Percentiles rank a stretch among this genome's conserved stretches.
These are phyloP conservation scores for Dryoscopus gambensis DNA, from an alignment of 2,113 vertebrate species.

Conservation along the genomic window DNA sequence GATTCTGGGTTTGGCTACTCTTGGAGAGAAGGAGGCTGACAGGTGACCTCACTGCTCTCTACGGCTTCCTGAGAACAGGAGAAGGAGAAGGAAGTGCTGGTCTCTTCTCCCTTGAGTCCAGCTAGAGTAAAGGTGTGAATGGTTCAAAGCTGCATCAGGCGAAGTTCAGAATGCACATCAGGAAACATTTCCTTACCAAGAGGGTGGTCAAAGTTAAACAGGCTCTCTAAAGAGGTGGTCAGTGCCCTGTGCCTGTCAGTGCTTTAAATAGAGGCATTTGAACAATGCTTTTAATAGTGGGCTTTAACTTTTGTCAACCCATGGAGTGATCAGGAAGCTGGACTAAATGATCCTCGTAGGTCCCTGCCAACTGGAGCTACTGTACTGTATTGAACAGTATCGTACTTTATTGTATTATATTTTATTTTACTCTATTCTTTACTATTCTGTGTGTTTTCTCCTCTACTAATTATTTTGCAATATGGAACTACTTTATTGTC, in stretches of 20 bases:
- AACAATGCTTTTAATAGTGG: background rate
- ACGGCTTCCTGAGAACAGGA: background rate
- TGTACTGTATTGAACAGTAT: background rate
- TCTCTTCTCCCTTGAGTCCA: background rate
- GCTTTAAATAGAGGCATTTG: background rate
- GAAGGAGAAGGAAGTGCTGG: background rate
- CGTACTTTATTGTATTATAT: too few species aligned
- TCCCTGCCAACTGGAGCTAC: background rate
- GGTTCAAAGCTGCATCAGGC: background rate
- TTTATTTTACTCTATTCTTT: fast-evolving
- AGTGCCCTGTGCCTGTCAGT: background rate
- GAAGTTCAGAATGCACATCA: background rate
- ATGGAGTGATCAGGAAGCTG: background rate
- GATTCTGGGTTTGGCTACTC: background rate
- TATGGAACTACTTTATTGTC: background rate
- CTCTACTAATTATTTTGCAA: background rate
- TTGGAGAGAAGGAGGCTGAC: background rate
- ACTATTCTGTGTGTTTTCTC: background rate
- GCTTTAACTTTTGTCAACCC: background rate
- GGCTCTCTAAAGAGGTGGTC: too few species aligned
- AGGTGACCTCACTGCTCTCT: background rate
- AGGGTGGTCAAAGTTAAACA: background rate
- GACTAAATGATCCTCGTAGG: background rate
- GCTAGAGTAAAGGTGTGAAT: fast-evolving
- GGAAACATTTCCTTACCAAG: background rate